Conservation (phyloP, 1,140 invertebrate species). For the Apolygus lucorum region DNA sequence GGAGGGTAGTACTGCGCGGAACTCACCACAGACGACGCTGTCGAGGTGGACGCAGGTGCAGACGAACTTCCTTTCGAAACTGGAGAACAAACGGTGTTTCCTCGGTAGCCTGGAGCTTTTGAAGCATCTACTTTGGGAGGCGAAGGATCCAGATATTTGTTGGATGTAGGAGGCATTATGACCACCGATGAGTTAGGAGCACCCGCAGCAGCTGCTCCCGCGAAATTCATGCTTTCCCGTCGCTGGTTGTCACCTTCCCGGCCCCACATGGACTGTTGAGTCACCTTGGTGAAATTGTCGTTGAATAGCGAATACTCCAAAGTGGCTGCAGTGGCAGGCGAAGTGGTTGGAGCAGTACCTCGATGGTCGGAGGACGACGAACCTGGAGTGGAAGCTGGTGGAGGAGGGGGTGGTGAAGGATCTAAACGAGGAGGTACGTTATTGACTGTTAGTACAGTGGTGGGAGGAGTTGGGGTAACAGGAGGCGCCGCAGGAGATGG, state of each 20-base stretch:
- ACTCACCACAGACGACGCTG: slow-evolving; percentile 28
- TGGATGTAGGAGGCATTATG: slow-evolving; percentile 35
- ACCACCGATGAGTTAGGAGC: slow-evolving; percentile 40
- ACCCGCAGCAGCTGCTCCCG: slow-evolving; percentile 57
- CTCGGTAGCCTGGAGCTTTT: slow-evolving; percentile 72
- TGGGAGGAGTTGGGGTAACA: slow-evolving; percentile 28
- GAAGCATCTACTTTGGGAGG: slow-evolving; percentile 58
- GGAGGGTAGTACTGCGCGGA: slow-evolving; percentile 2
- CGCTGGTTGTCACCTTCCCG: slow-evolving; percentile 54
- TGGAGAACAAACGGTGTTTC: slow-evolving; percentile 58
- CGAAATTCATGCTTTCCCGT: slow-evolving; percentile 54
- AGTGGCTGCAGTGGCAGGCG: slow-evolving; percentile 34
- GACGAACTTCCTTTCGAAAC: slow-evolving; percentile 44
- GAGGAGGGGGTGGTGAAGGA: slow-evolving; percentile 4
- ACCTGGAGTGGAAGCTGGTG: slow-evolving; percentile 10
- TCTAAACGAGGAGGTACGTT: slow-evolving; percentile 25
- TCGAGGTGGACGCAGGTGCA: slow-evolving; percentile 34
- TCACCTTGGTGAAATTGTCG: slow-evolving; percentile 54
- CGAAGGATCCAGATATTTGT: slow-evolving; percentile 49
- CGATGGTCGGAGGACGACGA: slow-evolving; percentile 8
- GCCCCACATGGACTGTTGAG: slow-evolving; percentile 55
- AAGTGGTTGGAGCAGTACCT: slow-evolving; percentile 9
- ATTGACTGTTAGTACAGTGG: slow-evolving; percentile 29
- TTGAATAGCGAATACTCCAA: slow-evolving; percentile 73
- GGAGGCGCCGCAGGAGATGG: slow-evolving; percentile 10